Evolutionary conservation across 2,113 vertebrate species (phyloP).

Genomic region (Dicaeum eximium): DNA sequence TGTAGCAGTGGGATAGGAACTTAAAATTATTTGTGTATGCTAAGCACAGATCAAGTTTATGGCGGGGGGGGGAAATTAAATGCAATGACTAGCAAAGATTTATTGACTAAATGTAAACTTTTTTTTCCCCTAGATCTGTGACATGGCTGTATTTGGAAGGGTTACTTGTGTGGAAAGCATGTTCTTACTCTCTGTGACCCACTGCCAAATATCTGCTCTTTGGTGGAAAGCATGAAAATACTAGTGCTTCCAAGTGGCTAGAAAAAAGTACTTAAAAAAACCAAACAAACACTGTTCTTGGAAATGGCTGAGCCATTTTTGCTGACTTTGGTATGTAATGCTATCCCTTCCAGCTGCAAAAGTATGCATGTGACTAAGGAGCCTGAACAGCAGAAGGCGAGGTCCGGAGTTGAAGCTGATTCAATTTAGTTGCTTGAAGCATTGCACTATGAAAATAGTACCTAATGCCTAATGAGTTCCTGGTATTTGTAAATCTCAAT

Average conservation of each 20-base stretch:
- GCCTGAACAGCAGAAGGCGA: background rate
- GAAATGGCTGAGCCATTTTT: conserved; percentile 23
- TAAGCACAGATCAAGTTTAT: background rate
- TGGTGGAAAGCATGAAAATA: conserved; percentile 1
- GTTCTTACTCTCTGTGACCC: background rate
- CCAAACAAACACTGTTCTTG: background rate
- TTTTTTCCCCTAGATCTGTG: background rate
- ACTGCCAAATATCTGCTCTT: background rate
- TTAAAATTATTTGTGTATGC: background rate
- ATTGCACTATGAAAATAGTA: background rate
- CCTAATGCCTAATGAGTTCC: background rate
- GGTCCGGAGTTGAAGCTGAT: background rate
- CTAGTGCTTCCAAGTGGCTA: background rate
- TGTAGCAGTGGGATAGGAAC: background rate
- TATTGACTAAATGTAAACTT: background rate
- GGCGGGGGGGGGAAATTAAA: background rate
- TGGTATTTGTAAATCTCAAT: background rate
- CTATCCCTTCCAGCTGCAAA: background rate
- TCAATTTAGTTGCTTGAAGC: background rate
- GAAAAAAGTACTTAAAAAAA: background rate
- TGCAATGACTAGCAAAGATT: background rate
- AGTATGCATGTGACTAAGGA: conserved; percentile 1
- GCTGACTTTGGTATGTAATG: conserved; percentile 7
- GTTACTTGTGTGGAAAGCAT: background rate
- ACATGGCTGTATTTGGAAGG: background rate